Evolutionary conservation across 1,140 invertebrate species (phyloP).

Genomic region (Sipha flava): DNA sequence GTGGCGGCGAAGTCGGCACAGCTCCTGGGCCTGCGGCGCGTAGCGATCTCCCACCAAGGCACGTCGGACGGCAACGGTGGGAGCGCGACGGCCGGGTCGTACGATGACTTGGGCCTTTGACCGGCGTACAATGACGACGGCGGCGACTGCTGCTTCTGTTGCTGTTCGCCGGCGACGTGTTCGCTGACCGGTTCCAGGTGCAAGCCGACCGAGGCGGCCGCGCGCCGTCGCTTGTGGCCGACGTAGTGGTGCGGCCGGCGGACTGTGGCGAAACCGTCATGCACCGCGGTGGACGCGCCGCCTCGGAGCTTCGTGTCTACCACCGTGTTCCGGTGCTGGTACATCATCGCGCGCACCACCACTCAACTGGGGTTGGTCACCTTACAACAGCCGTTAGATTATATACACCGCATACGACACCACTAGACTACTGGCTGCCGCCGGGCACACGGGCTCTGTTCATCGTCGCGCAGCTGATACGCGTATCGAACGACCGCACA

Average conservation of each 20-base stretch:
- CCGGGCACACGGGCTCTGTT: too few species aligned
- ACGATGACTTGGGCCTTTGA: background rate
- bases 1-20: constrained; percentile 39
- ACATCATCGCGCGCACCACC: background rate
- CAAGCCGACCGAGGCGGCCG: background rate
- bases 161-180: background rate
- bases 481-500: too few species aligned
- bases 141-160: background rate
- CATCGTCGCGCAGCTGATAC: too few species aligned
- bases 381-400: too few species aligned
- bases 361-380: too few species aligned
- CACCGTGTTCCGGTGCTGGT: background rate
- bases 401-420: too few species aligned
- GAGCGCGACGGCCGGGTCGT: constrained; percentile 43
- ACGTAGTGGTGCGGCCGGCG: constrained; percentile 29
- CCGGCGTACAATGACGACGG: background rate
- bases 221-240: constrained; percentile 6
- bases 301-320: too few species aligned
- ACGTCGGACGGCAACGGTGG: constrained; percentile 55
- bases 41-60: constrained; percentile 79
- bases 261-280: constrained; percentile 34
- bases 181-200: constrained; percentile 27
- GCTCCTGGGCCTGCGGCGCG: constrained; percentile 60
- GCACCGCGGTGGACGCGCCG: background rate
- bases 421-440: too few species aligned